These are phyloP conservation scores for Rhipidura dahli DNA, from an alignment of 2,113 vertebrate species.

Conservation along the genomic window DNA sequence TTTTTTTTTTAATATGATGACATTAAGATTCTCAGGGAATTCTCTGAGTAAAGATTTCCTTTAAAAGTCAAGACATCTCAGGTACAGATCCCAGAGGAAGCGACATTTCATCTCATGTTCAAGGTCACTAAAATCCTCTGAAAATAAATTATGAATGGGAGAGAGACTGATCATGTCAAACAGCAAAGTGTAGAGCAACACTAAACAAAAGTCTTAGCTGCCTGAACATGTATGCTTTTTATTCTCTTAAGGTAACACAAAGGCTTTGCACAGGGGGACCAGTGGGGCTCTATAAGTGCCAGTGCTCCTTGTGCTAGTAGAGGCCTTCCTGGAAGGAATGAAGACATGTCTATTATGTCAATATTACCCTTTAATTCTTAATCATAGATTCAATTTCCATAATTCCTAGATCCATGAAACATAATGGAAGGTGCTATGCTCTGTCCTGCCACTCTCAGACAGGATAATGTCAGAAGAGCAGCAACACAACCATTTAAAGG, in stretches of 20 bases:
- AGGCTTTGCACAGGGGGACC: background rate
- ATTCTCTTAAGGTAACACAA: background rate
- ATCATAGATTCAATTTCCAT: background rate
- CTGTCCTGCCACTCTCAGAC: background rate
- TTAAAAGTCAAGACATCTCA: conserved; percentile 35
- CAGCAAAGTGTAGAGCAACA: background rate
- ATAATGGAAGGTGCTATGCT: background rate
- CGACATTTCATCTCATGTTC: conserved; percentile 22
- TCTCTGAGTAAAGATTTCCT: conserved; percentile 22
- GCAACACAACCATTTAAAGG: background rate
- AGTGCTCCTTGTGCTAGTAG: background rate
- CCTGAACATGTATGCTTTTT: background rate
- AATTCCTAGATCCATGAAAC: background rate
- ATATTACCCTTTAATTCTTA: background rate
- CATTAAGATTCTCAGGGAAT: conserved; percentile 20
- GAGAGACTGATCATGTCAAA: background rate
- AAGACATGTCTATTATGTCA: background rate
- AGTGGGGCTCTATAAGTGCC: background rate
- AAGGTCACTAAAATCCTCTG: conserved; percentile 52
- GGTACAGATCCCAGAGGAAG: conserved; percentile 14
- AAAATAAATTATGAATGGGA: conserved; percentile 48
- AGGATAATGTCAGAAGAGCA: background rate
- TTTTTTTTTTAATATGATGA: conserved; percentile 11
- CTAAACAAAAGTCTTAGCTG: background rate
- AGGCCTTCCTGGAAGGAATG: background rate